Base-by-base conservation (phyloP, 2,797 vertebrate genomes). In the Loriculus beryllinus region DNA sequence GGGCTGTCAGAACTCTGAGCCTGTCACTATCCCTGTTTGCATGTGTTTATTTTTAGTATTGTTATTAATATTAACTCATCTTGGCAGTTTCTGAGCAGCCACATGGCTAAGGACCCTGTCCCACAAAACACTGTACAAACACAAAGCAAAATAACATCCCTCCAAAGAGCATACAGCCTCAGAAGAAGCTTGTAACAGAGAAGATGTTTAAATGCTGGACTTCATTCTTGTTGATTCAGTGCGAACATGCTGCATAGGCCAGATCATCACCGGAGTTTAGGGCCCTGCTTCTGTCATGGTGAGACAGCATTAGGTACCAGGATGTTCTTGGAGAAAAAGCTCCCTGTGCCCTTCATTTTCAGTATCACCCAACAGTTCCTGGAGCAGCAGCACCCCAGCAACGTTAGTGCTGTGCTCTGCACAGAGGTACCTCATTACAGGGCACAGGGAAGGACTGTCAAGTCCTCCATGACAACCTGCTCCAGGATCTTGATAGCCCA, bases 41-140 rank as follows among this genome's bases (percentile, higher is more conserved):
- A 90, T 1, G 0, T 64, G 65, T 84, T 94, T 93, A 96, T 94
- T 91, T 89, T 93, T 88, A 80, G 64, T 69, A 88, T 70, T 91
- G 71, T 75, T 82, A 94, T 79, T 93, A 93, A 93, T 80, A 85
- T 70, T 91, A 84, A 93, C 67, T 86, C 37, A 63, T 64, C 70
- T 89, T 91, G 75, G 88, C 83, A 92, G 64, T 25, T 79, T 18
- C 78, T 65, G 52, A 92, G 85, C 69, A 94, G 62, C 10, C 79
- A 72, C 29, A 18, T 7, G n/a, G 49, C 19, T 56, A 87, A 93
- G 48, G 23, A 70, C 37, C 21, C 47, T 60, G 52, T 42, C 47
- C 68, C 9, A 28, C 49, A 76, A 86, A 87, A 62, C 2, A 3
- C 37, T 70, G 21, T 28, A 84, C n/a, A 88, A 86, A 79, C 0